Conservation (phyloP, 1,140 invertebrate genomes). For the Notospermus geniculatus region DNA sequence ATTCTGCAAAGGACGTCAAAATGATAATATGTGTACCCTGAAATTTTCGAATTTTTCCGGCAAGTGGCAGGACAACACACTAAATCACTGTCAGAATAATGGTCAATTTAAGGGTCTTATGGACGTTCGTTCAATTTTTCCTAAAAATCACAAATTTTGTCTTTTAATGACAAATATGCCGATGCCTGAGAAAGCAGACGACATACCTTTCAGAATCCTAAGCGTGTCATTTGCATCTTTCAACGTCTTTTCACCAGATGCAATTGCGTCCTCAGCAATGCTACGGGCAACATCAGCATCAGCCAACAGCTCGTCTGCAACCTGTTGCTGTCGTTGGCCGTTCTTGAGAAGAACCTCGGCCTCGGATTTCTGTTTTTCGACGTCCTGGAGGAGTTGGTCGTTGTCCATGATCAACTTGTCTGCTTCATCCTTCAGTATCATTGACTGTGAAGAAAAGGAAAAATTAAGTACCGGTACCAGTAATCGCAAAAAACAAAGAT, state of each 20-base stretch:
- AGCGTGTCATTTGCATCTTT: constrained; percentile 84
- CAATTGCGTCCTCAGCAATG: constrained; percentile 76
- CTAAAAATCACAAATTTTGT: too few relatives aligned
- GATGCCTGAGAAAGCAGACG: too few relatives aligned
- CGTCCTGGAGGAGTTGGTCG: constrained; percentile 46
- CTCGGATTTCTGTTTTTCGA: constrained; percentile 42
- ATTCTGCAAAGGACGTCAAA: constrained; percentile 68
- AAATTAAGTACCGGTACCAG: not conserved
- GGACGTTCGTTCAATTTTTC: too few relatives aligned
- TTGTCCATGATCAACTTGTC: constrained; percentile 63
- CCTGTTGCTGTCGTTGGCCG: constrained; percentile 39
- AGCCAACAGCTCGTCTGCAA: constrained; percentile 65
- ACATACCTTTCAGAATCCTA: constrained; percentile 76
- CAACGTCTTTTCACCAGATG: constrained; percentile 78
- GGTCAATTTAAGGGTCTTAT: too few relatives aligned
- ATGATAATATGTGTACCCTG: too few relatives aligned
- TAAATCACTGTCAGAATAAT: too few relatives aligned
- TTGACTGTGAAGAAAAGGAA: constrained; percentile 51
- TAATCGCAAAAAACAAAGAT: too few relatives aligned
- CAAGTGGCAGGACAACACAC: too few relatives aligned
- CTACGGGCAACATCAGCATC: constrained; percentile 71
- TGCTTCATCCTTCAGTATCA: constrained; percentile 57
- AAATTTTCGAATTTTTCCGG: too few relatives aligned
- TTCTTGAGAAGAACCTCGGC: constrained; percentile 38
- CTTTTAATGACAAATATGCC: too few relatives aligned